Base-by-base conservation (phyloP, 2,113 vertebrate genomes). In the Nothoprocta perdicaria region DNA sequence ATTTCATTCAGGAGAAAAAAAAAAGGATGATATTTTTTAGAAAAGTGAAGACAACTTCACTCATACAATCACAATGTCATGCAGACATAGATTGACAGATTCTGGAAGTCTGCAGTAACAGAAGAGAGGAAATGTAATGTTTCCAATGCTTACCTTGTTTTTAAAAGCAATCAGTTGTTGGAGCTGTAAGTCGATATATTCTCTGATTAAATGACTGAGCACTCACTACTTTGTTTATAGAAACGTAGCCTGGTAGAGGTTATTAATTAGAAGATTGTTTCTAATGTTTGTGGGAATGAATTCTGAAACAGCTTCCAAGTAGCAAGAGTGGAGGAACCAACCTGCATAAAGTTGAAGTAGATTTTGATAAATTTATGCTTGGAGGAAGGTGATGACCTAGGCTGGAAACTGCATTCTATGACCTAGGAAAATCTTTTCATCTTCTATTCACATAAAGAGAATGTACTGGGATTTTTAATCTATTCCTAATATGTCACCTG, bases 31-130 rank as follows among this genome's bases (percentile, higher is more conserved):
- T 83, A n/a, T 84, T 66, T 93, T 94, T 73, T 24, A 43, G 26
- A 18, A 86, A 85, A 92, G 43, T 41, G 29, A 90, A 93, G 12
- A 86, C 84, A 73, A 84, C 80, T 41, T 85, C n/a, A 57, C 29
- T 95, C 66, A n/a, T 62, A 66, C 41, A 80, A 85, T 61, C 12
- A 67, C 85, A 61, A 82, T 68, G 29, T 82, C 60, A 76, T 43
- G 14, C 21, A 80, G 43, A 53, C 16, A 74, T 3, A 33, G 29
- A 87, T 79, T 90, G 3, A 35, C 22, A 71, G 86, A 86, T 80
- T 92, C 50, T 83, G 79, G 26, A 93, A 89, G 21, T 86, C 27
- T 86, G 23, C 35, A 84, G 13, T 58, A 75, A 75, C 76, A 60
- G 1, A 2, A 83, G 52, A 82, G 75, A 61, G 46, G 27, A 58